Evolutionary conservation across 2,888 invertebrate genomes (phyloP).

Genomic region (Nineta flava): DNA sequence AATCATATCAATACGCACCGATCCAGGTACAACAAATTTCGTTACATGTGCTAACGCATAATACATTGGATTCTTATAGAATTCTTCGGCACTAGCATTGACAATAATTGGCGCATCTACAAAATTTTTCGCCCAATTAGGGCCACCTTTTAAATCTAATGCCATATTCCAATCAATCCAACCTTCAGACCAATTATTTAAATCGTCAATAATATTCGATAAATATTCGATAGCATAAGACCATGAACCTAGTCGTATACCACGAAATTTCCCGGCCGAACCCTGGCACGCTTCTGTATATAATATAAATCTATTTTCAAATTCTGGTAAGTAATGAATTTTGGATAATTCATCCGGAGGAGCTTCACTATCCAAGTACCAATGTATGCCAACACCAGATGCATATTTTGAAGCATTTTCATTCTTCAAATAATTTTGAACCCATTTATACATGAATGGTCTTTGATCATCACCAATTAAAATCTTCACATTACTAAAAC

Average conservation of each 20-base stretch:
- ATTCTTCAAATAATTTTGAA: slow-evolving; percentile 24
- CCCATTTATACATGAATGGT: slow-evolving; percentile 44
- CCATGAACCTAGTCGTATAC: slow-evolving; percentile 61
- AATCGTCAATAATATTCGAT: slow-evolving; percentile 40
- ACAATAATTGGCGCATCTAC: slow-evolving; percentile 70
- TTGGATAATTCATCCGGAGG: slow-evolving; percentile 37
- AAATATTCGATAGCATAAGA: slow-evolving; percentile 48
- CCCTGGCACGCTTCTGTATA: slow-evolving; percentile 71
- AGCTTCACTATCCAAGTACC: slow-evolving; percentile 54
- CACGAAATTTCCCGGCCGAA: slow-evolving; percentile 15
- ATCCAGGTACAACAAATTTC: slow-evolving; percentile 45
- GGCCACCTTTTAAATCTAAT: slow-evolving; percentile 57
- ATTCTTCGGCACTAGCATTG: slow-evolving; percentile 43
- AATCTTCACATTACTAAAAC: slow-evolving; percentile 44
- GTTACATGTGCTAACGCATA: slow-evolving; percentile 69
- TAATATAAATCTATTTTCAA: slow-evolving; percentile 55
- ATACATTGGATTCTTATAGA: slow-evolving; percentile 80
- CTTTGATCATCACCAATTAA: slow-evolving; percentile 66
- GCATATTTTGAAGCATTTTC: slow-evolving; percentile 39
- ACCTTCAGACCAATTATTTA: slow-evolving; percentile 58
- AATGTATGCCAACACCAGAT: slow-evolving; percentile 67
- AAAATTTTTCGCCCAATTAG: slow-evolving; percentile 61
- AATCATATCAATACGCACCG: slow-evolving; percentile 25
- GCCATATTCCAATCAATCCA: slow-evolving; percentile 90
- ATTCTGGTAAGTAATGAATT: slow-evolving; percentile 34